phyloP scores from a whole-genome alignment of 2,797 vertebrate genomes.

The Paguma larvata region DNA sequence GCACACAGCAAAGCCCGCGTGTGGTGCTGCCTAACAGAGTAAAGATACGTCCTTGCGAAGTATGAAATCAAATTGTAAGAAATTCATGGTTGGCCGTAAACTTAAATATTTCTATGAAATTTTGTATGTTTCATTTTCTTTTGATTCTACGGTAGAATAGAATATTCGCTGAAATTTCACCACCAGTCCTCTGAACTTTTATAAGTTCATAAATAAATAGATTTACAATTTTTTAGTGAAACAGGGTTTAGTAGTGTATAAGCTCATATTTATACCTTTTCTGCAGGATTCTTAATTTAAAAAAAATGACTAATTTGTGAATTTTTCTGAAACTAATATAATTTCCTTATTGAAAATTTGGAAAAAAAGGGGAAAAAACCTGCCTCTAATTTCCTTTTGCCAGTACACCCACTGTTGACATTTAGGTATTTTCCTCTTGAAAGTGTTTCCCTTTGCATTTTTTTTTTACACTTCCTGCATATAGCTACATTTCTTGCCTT shows the following conservation, averaged over 20 bases:
- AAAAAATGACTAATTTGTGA: not conserved
- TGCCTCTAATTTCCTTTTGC: not conserved
- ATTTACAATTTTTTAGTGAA: not conserved
- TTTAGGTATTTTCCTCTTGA: not conserved
- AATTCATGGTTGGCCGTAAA: not conserved
- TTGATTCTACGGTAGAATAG: not conserved
- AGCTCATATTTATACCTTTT: not conserved
- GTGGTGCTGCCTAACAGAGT: not conserved
- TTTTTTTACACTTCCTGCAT: conserved; percentile 4
- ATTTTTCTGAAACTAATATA: not conserved
- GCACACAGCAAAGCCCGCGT: not conserved
- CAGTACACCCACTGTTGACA: not conserved
- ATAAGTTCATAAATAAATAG: not conserved
- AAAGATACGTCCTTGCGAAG: not conserved
- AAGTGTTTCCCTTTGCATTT: conserved; percentile 9
- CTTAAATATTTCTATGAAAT: not conserved
- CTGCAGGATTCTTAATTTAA: not conserved
- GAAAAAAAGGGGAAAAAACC: not conserved
- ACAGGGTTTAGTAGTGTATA: not conserved
- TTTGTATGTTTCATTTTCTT: conserved; percentile 35
- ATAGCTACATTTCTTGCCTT: not conserved
- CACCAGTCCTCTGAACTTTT: not conserved
- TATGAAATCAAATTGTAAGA: not conserved
- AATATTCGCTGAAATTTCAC: conserved; percentile 31
- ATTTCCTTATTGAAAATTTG: conserved; percentile 41